These are phyloP conservation scores for Edolisoma coerulescens DNA, from an alignment of 2,113 vertebrate genomes.

Conservation along the genomic window DNA sequence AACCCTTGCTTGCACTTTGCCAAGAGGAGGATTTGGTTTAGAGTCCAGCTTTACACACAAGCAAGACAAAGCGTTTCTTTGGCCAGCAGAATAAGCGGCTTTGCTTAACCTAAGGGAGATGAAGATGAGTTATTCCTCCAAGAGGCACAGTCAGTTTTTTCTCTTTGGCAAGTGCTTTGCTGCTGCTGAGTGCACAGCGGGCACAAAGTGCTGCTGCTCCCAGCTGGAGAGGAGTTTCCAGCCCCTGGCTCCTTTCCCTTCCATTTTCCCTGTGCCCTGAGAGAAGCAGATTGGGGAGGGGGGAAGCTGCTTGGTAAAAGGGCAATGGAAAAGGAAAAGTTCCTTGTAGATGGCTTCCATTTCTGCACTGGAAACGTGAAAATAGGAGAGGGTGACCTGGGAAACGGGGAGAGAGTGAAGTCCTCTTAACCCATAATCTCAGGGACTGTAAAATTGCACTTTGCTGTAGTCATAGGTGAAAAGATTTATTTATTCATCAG, in stretches of 20 bases:
- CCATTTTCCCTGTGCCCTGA: not conserved
- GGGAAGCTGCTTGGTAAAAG: not conserved
- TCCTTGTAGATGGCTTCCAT: not conserved
- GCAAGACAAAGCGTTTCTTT: not conserved
- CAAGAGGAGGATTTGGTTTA: not conserved
- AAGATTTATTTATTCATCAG: not conserved
- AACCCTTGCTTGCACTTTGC: not conserved
- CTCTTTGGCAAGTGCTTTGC: not conserved
- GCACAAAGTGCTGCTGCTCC: not conserved
- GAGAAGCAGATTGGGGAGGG: not conserved
- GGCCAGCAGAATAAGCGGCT: not conserved
- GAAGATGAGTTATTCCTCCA: not conserved
- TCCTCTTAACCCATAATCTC: not conserved
- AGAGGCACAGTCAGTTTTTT: not conserved
- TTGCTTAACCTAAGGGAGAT: not conserved
- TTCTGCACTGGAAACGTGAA: not conserved
- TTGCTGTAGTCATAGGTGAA: not conserved
- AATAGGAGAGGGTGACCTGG: not conserved
- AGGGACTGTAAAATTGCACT: not conserved
- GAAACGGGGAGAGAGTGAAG: not conserved
- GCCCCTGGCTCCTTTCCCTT: not conserved
- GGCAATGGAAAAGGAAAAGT: not conserved
- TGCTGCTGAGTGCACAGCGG: not conserved
- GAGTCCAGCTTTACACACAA: not conserved
- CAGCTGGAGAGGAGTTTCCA: not conserved